Evolutionary conservation across 2,888 invertebrate genomes (phyloP).

Genomic region (Homarus gammarus): DNA sequence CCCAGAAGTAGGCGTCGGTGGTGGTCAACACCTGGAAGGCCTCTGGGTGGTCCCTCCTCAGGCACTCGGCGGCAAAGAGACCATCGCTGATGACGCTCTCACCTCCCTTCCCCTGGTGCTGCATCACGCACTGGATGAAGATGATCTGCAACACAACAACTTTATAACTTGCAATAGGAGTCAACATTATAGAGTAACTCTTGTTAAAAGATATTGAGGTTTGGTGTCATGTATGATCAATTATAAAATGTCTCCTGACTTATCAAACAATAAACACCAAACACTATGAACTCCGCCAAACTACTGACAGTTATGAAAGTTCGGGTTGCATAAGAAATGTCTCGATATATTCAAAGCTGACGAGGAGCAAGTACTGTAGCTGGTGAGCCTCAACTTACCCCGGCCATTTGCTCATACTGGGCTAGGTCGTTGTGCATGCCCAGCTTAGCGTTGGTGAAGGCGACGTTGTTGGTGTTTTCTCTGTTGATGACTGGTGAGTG

Average conservation of each 20-base stretch:
- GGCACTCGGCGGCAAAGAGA: conserved; percentile 83
- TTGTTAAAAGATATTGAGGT: background rate
- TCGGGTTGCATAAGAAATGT: no score
- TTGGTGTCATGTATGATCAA: background rate
- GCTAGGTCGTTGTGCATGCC: conserved; percentile 88
- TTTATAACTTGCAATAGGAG: background rate
- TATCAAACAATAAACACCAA: background rate
- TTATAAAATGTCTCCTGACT: background rate
- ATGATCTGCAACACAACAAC: conserved; percentile 60
- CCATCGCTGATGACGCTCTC: conserved; percentile 88
- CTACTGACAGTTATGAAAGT: no score
- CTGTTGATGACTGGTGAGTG: conserved; percentile 69
- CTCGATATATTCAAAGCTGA: no score
- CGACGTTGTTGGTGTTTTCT: conserved; percentile 86
- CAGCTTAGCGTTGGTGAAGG: conserved; percentile 85
- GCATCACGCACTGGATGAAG: conserved; percentile 82
- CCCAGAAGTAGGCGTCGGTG: conserved; percentile 78
- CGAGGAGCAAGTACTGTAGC: no score
- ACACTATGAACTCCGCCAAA: background rate
- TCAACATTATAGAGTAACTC: background rate
- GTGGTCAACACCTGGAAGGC: conserved; percentile 83
- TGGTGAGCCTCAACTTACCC: conserved; percentile 80
- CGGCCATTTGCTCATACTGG: conserved; percentile 87
- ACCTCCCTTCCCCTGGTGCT: conserved; percentile 84
- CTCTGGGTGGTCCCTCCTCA: conserved; percentile 82